Conservation (phyloP, 2,113 vertebrate species). For the Camelus bactrianus region DNA sequence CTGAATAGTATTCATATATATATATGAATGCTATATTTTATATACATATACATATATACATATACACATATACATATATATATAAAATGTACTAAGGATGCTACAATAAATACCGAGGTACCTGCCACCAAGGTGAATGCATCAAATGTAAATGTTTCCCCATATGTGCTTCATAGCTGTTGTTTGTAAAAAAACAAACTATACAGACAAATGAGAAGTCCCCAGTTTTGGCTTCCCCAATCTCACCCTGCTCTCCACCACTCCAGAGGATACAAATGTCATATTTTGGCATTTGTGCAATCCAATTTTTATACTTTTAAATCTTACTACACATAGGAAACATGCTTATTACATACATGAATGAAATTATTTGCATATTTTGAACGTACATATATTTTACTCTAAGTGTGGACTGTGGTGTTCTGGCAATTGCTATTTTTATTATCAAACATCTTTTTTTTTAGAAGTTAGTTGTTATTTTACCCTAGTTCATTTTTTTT, state of each 20-base stretch:
- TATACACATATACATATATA: no score
- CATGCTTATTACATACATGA: neutral
- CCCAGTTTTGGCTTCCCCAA: neutral
- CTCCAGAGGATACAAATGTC: neutral
- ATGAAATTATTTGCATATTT: neutral
- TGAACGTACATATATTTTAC: neutral
- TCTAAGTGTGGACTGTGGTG: neutral
- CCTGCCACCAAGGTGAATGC: neutral
- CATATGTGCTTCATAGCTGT: neutral
- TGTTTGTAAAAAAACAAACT: constrained; percentile 4
- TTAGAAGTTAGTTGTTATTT: neutral
- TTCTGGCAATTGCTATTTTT: neutral
- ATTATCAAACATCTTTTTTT: neutral
- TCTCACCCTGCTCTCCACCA: neutral
- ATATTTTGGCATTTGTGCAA: neutral
- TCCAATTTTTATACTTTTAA: neutral
- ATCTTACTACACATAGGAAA: neutral
- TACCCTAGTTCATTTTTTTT: neutral
- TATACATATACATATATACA: no score
- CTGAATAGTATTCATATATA: no score
- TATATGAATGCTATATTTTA: no score
- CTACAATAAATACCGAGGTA: neutral
- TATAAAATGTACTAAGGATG: neutral
- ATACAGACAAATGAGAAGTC: neutral
- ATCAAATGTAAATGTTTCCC: neutral